A percentile compares a stretch with the other conserved stretches of the same genome.
These are phyloP conservation scores for Trachelus troglodyta DNA, from an alignment of 2,888 invertebrate species.

Conservation along the genomic window DNA sequence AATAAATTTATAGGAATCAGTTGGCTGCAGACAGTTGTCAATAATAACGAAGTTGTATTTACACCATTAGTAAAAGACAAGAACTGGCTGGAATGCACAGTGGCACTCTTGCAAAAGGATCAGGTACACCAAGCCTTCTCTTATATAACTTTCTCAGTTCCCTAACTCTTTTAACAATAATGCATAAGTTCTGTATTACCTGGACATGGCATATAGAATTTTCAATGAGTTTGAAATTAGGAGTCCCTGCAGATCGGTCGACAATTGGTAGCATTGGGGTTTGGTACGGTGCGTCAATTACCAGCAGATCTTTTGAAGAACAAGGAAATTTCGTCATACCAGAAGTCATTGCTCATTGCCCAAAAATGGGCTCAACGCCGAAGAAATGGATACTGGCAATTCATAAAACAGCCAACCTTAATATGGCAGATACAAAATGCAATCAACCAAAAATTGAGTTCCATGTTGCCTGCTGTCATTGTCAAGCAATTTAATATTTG, in stretches of 20 bases:
- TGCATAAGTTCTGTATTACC: neutral
- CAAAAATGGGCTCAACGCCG: slow-evolving; percentile 66
- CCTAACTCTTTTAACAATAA: neutral
- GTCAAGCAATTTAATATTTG: slow-evolving; percentile 35
- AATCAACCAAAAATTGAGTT: slow-evolving; percentile 41
- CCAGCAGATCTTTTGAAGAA: slow-evolving; percentile 53
- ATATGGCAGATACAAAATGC: slow-evolving; percentile 50
- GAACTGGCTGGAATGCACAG: slow-evolving; percentile 66
- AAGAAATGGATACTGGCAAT: slow-evolving; percentile 69
- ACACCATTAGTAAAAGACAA: slow-evolving; percentile 66
- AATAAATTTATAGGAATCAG: slow-evolving; percentile 65
- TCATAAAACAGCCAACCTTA: slow-evolving; percentile 60
- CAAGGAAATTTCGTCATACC: slow-evolving; percentile 60
- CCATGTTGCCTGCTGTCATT: slow-evolving; percentile 37
- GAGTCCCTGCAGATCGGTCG: slow-evolving; percentile 69
- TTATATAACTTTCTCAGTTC: slow-evolving; percentile 6
- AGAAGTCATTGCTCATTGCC: slow-evolving; percentile 63
- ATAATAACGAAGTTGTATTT: slow-evolving; percentile 67
- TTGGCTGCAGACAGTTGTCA: slow-evolving; percentile 72
- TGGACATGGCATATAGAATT: neutral
- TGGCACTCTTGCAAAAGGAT: slow-evolving; percentile 5
- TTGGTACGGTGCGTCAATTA: slow-evolving; percentile 45
- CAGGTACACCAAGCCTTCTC: neutral
- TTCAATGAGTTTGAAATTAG: slow-evolving; percentile 41
- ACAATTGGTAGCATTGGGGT: slow-evolving; percentile 67